phyloP scores from a whole-genome alignment of 2,888 invertebrate species.

The Apamea sordens region DNA sequence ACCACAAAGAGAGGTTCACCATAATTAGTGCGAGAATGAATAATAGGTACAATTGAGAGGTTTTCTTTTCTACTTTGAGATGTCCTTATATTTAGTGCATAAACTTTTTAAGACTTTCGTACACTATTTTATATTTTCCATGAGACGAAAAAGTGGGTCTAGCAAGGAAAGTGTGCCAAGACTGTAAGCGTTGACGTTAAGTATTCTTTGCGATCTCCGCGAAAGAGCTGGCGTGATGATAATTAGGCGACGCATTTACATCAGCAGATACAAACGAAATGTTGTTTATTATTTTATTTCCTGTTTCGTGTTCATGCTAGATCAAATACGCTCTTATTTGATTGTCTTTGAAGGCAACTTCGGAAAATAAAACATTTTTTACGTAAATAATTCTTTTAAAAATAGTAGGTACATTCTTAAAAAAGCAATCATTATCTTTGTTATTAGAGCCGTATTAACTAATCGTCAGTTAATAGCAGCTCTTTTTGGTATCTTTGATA shows the following conservation, averaged over 20 bases:
- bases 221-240: conserved; percentile 36
- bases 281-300: conserved; percentile 50
- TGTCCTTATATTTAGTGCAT: conserved; percentile 11
- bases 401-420: conserved; percentile 2
- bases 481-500: background rate
- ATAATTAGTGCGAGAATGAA: conserved; percentile 10
- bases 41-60: conserved; percentile 4
- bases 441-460: conserved; percentile 4
- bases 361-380: background rate
- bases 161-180: conserved; percentile 49
- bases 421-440: conserved; percentile 7
- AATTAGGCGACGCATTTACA: conserved; percentile 44
- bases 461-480: background rate
- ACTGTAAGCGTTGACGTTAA: conserved; percentile 44
- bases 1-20: background rate
- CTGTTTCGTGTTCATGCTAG: conserved; percentile 36
- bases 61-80: conserved; percentile 2
- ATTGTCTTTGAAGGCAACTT: conserved; percentile 12
- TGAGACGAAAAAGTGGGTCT: conserved; percentile 46
- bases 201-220: conserved; percentile 44
- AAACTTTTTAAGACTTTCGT: conserved; percentile 16
- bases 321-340: conserved; percentile 31
- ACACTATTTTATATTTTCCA: conserved; percentile 12
- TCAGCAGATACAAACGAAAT: conserved; percentile 33
- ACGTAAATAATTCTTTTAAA: background rate